Percentiles rank a stretch among this genome's conserved stretches.
phyloP scores from a whole-genome alignment of 2,797 vertebrate species.

The Pachyuromys duprasi region DNA sequence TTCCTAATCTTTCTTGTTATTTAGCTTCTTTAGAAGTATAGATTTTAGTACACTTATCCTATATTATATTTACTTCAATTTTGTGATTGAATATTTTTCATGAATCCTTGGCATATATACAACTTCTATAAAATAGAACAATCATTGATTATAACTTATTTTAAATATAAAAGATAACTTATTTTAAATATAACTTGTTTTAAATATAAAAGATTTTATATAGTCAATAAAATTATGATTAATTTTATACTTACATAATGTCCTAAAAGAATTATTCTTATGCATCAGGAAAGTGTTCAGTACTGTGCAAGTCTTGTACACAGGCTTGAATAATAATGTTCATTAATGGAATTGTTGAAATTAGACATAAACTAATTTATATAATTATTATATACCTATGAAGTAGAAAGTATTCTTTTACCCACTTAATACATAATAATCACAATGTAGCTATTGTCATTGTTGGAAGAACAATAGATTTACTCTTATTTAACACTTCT shows the following conservation, averaged over 20 bases:
- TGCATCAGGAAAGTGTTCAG: neutral
- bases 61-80: neutral
- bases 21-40: too few relatives aligned
- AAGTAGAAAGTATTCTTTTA: neutral
- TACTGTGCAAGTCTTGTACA: neutral
- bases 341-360: neutral
- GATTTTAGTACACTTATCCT: too few relatives aligned
- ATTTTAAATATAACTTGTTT: conserved; percentile 32
- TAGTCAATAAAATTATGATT: neutral
- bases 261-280: neutral
- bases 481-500: neutral
- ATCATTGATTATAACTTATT: conserved; percentile 4
- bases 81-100: neutral
- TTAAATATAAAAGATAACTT: neutral
- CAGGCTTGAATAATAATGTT: neutral
- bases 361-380: neutral
- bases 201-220: neutral
- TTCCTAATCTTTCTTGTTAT: too few relatives aligned
- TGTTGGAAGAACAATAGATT: neutral
- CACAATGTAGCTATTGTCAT: neutral
- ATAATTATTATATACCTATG: neutral
- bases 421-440: neutral
- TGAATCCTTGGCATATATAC: neutral
- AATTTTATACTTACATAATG: conserved; percentile 24
- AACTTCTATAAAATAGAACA: conserved; percentile 1